Evolutionary conservation across 2,113 vertebrate species (phyloP).

Genomic region (Hydropotes inermis): DNA sequence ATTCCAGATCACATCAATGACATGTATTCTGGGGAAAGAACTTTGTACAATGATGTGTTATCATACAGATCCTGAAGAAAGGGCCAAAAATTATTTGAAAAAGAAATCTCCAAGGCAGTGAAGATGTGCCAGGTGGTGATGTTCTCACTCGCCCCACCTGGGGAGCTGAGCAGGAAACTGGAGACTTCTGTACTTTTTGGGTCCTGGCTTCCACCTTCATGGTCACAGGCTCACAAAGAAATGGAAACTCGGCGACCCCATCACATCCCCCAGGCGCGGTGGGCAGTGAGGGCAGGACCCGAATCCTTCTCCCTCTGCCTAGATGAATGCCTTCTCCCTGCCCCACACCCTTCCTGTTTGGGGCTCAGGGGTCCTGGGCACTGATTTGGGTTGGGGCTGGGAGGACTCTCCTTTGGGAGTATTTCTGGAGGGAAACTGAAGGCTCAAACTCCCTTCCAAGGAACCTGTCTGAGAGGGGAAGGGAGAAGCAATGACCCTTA

Average conservation of each 20-base stretch:
- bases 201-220: background rate
- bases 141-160: background rate
- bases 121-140: background rate
- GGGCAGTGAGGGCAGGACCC: background rate
- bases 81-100: background rate
- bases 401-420: background rate
- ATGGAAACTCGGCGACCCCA: background rate
- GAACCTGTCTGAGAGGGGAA: background rate
- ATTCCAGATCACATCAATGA: background rate
- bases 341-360: background rate
- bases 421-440: background rate
- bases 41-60: background rate
- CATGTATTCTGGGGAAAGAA: background rate
- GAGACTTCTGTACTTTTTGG: background rate
- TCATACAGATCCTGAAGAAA: background rate
- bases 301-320: accelerated
- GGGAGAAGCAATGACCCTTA: background rate
- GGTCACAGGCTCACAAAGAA: background rate
- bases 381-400: background rate
- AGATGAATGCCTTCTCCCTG: background rate
- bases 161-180: background rate
- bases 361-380: background rate
- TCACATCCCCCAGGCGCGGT: accelerated
- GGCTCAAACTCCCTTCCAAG: background rate
- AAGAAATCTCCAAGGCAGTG: background rate